Percentiles rank a stretch among this genome's conserved stretches.
Evolutionary conservation across 2,113 vertebrate species (phyloP).

Genomic region (Anarrhichthys ocellatus): DNA sequence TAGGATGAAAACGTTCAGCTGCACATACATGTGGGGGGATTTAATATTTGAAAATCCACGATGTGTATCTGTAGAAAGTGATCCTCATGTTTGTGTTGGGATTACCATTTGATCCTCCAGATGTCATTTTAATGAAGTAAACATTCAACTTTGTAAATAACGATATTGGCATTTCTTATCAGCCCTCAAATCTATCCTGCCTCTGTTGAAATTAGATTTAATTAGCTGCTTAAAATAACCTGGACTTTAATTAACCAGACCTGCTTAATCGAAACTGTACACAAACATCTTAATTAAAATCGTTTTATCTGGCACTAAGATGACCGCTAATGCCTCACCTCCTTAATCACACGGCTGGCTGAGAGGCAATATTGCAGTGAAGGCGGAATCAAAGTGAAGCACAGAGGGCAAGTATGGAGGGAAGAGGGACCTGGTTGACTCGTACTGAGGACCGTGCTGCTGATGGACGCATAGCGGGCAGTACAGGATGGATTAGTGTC

Average conservation of each 20-base stretch:
- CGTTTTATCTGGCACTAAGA: slow-evolving; percentile 59
- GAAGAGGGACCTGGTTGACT: slow-evolving; percentile 1
- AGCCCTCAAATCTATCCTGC: slow-evolving; percentile 21
- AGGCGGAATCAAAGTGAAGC: slow-evolving; percentile 22
- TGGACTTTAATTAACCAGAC: slow-evolving; percentile 73
- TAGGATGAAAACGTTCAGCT: not conserved
- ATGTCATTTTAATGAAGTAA: slow-evolving; percentile 48
- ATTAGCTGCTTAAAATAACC: slow-evolving; percentile 68
- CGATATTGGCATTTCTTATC: slow-evolving; percentile 48
- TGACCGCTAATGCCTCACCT: slow-evolving; percentile 62
- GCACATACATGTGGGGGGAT: slow-evolving; percentile 9
- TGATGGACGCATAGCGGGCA: not conserved
- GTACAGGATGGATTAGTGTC: slow-evolving; percentile 56
- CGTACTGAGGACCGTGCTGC: slow-evolving; percentile 23
- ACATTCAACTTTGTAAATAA: slow-evolving; percentile 47
- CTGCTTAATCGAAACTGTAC: slow-evolving; percentile 68
- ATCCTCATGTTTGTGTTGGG: slow-evolving; percentile 15
- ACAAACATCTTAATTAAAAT: slow-evolving; percentile 81
- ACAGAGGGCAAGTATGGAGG: slow-evolving; percentile 8
- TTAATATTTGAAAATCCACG: not conserved
- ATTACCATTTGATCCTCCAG: slow-evolving; percentile 36
- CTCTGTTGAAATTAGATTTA: slow-evolving; percentile 56
- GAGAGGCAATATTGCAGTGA: slow-evolving; percentile 38
- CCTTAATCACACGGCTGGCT: slow-evolving; percentile 55
- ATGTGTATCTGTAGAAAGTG: slow-evolving; percentile 1